Conservation (phyloP, 2,113 vertebrate genomes). For the Cheilinus undulatus region DNA sequence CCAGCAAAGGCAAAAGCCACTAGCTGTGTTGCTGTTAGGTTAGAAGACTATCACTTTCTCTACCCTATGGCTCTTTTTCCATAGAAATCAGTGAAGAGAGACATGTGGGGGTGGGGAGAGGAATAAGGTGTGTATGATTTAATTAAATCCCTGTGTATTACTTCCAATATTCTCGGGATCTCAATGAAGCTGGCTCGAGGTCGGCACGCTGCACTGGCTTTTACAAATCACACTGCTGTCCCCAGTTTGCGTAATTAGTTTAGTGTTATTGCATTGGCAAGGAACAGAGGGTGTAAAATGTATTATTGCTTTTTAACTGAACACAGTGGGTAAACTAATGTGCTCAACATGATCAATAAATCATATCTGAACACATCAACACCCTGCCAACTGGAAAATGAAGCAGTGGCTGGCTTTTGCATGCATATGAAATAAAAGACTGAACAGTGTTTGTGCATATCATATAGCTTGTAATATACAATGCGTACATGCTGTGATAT, state of each 20-base stretch:
- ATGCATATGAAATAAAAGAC: slow-evolving; percentile 46
- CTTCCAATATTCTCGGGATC: slow-evolving; percentile 51
- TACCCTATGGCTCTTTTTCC: slow-evolving; percentile 24
- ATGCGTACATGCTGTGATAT: neutral
- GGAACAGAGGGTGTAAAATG: slow-evolving; percentile 77
- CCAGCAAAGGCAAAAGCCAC: slow-evolving; percentile 14
- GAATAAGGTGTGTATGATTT: slow-evolving; percentile 57
- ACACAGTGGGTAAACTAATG: slow-evolving; percentile 80
- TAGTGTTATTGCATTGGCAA: slow-evolving; percentile 77
- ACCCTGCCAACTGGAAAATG: slow-evolving; percentile 77
- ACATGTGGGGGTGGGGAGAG: no score
- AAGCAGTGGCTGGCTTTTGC: slow-evolving; percentile 47
- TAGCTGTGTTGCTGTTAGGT: neutral
- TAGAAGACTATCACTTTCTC: slow-evolving; percentile 22
- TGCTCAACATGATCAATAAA: slow-evolving; percentile 80
- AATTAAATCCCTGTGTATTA: slow-evolving; percentile 58
- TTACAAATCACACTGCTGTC: slow-evolving; percentile 70
- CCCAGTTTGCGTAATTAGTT: slow-evolving; percentile 78
- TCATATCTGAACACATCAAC: slow-evolving; percentile 80
- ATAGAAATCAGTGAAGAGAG: slow-evolving; percentile 23
- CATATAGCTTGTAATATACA: neutral
- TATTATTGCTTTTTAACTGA: slow-evolving; percentile 81
- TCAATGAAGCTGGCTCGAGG: slow-evolving; percentile 28
- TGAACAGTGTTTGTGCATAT: neutral
- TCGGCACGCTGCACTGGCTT: slow-evolving; percentile 34